phyloP scores from a whole-genome alignment of 2,888 invertebrate genomes.

The Tetrapedia diversipes region DNA sequence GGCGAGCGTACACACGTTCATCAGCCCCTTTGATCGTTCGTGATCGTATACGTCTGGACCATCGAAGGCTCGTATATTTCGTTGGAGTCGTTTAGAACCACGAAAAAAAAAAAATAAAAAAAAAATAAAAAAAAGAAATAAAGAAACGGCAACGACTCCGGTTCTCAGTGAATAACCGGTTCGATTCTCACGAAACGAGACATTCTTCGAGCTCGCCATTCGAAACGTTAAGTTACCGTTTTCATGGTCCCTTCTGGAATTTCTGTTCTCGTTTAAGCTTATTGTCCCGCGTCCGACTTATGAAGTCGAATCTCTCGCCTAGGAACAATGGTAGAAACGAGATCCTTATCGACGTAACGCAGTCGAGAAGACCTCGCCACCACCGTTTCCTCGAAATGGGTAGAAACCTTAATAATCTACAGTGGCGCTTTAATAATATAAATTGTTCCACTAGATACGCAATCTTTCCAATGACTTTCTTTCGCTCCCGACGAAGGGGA shows the following conservation, averaged over 20 bases:
- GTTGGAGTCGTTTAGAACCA: slow-evolving; percentile 11
- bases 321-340: neutral
- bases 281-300: neutral
- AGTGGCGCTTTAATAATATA: no score
- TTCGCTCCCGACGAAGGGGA: no score
- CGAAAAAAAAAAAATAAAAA: slow-evolving; percentile 2
- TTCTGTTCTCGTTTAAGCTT: slow-evolving; percentile 9
- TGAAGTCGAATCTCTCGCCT: neutral
- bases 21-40: neutral
- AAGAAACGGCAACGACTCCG: no score
- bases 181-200: neutral
- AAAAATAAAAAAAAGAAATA: no score
- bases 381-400: neutral
- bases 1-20: neutral
- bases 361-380: neutral
- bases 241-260: neutral
- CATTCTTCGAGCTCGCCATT: no score
- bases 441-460: no score
- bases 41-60: neutral
- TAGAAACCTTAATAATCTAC: no score
- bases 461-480: no score
- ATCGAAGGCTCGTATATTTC: neutral
- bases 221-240: neutral
- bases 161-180: neutral
- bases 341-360: neutral